phyloP scores from a whole-genome alignment of 1,140 invertebrate species.

The Galleria mellonella region DNA sequence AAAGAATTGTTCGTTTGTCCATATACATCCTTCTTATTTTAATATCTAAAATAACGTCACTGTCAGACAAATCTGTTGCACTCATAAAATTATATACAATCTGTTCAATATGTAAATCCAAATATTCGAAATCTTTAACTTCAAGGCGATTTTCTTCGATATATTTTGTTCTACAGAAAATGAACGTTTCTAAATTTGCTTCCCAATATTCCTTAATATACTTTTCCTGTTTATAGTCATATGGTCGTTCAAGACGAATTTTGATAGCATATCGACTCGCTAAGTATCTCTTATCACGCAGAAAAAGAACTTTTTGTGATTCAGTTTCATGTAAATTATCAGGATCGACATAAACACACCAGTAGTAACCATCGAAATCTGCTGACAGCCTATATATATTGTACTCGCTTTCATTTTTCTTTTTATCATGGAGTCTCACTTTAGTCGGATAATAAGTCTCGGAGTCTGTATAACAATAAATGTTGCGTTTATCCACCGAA shows the following conservation, averaged over 20 bases:
- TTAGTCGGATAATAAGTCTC: slow-evolving; percentile 32
- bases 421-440: slow-evolving; percentile 21
- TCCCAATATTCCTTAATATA: no score
- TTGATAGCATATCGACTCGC: no score
- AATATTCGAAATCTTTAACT: no score
- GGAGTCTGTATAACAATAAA: slow-evolving; percentile 61
- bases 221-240: no score
- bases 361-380: slow-evolving; percentile 57
- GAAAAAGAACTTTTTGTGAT: slow-evolving; percentile 55
- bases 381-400: slow-evolving; percentile 34
- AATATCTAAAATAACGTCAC: slow-evolving; percentile 20
- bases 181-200: no score
- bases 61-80: no score
- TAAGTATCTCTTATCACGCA: slow-evolving; percentile 32
- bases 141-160: no score
- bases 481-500: slow-evolving; percentile 28
- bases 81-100: no score
- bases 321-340: slow-evolving; percentile 28
- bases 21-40: slow-evolving; percentile 46
- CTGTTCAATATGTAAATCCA: no score
- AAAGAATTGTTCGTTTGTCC: slow-evolving; percentile 28
- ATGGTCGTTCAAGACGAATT: no score
- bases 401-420: slow-evolving; percentile 16
- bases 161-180: no score
- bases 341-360: slow-evolving; percentile 51